A percentile compares a stretch with the other conserved stretches of the same genome.
Evolutionary conservation across 2,797 vertebrate genomes (phyloP).

Genomic region (Avahi laniger): DNA sequence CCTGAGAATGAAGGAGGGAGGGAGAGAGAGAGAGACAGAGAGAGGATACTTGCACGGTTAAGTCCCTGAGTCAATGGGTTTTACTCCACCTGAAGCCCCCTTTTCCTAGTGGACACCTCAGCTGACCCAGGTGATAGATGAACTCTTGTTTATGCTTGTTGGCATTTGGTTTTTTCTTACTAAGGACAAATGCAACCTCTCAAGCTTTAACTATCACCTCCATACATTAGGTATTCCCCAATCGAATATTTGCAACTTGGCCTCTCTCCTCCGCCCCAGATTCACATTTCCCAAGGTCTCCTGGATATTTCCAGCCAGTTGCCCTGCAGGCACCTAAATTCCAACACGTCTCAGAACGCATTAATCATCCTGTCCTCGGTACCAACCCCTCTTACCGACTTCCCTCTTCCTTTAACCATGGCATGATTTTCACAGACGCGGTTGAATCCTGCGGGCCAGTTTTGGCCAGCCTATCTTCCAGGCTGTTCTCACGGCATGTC

Average conservation of each 20-base stretch:
- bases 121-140: background rate
- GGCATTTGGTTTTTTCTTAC: too few species aligned
- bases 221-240: background rate
- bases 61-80: fast-evolving
- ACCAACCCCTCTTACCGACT: background rate
- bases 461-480: fast-evolving
- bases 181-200: background rate
- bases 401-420: too few species aligned
- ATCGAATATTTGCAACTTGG: too few species aligned
- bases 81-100: fast-evolving
- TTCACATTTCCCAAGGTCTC: background rate
- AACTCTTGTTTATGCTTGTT: background rate
- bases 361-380: fast-evolving
- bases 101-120: background rate
- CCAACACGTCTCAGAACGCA: background rate
- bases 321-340: background rate
- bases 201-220: background rate
- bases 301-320: fast-evolving
- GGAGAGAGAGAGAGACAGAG: fast-evolving
- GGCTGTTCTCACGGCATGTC: fast-evolving
- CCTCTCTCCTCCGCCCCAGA: background rate
- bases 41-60: too few species aligned
- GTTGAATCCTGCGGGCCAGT: background rate
- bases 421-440: background rate
- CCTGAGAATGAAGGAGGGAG: background rate